These are phyloP conservation scores for Anseranas semipalmata DNA, from an alignment of 2,113 vertebrate species.

Conservation along the genomic window DNA sequence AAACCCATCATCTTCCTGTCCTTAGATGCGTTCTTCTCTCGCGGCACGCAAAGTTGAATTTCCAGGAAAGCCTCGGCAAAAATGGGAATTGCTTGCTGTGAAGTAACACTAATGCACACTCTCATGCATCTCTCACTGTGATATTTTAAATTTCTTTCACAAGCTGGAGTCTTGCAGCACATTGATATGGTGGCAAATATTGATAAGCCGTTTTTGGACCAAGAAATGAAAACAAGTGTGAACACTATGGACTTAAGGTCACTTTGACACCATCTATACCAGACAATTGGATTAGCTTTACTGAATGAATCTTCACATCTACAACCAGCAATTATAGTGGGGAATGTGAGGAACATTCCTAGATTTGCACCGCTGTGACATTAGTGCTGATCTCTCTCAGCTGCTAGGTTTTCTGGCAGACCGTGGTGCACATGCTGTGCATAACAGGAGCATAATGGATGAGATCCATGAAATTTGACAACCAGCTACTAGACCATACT, in stretches of 20 bases:
- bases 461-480: neutral
- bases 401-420: neutral
- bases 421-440: rapidly evolving
- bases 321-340: neutral
- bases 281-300: neutral
- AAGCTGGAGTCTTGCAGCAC: neutral
- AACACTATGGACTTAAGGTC: neutral
- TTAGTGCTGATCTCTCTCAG: rapidly evolving
- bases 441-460: neutral
- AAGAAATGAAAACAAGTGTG: neutral
- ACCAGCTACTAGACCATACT: neutral
- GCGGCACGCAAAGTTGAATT: neutral
- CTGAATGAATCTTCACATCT: neutral
- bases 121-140: neutral
- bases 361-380: rapidly evolving
- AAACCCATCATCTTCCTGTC: neutral
- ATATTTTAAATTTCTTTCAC: constrained; percentile 1
- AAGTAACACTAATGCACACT: neutral
- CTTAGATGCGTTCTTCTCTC: neutral
- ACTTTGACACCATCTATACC: neutral
- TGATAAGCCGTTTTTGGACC: neutral
- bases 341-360: neutral
- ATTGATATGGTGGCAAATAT: neutral
- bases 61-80: neutral
- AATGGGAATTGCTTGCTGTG: neutral